A percentile compares a stretch with the other conserved stretches of the same genome.
Evolutionary conservation across 64 coral and sea anemone species (phyloP).

Genomic region (Montipora sp.): DNA sequence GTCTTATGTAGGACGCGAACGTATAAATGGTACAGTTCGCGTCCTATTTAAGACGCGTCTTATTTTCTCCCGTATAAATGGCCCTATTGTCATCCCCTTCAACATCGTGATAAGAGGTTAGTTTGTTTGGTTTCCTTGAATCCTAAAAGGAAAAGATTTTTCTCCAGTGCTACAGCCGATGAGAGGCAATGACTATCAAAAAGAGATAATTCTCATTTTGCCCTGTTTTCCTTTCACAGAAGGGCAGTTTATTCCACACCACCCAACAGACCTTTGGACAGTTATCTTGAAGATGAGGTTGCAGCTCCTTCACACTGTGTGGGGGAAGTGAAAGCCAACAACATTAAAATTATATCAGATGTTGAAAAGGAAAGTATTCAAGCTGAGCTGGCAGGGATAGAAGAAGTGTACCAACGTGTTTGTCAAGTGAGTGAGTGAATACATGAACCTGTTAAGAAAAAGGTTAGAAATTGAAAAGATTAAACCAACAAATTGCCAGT

Average conservation of each 20-base stretch:
- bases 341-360: slow-evolving; percentile 60
- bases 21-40: no score
- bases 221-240: background rate
- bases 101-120: no score
- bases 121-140: no score
- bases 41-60: no score
- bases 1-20: no score
- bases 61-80: no score
- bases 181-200: background rate
- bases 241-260: slow-evolving; percentile 15
- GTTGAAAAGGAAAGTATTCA: slow-evolving; percentile 62
- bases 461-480: no score
- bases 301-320: background rate
- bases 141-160: no score
- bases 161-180: no score
- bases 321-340: slow-evolving; percentile 12
- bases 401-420: slow-evolving; percentile 75
- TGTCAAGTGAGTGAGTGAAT: slow-evolving; percentile 53
- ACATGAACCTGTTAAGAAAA: no score
- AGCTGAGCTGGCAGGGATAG: slow-evolving; percentile 67
- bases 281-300: slow-evolving; percentile 24
- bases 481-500: no score
- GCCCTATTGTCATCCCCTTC: no score
- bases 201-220: background rate
- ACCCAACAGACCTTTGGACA: slow-evolving; percentile 4